Evolutionary conservation across 1,140 invertebrate genomes (phyloP).

Genomic region (Paramacrobiotus metropolitanus): DNA sequence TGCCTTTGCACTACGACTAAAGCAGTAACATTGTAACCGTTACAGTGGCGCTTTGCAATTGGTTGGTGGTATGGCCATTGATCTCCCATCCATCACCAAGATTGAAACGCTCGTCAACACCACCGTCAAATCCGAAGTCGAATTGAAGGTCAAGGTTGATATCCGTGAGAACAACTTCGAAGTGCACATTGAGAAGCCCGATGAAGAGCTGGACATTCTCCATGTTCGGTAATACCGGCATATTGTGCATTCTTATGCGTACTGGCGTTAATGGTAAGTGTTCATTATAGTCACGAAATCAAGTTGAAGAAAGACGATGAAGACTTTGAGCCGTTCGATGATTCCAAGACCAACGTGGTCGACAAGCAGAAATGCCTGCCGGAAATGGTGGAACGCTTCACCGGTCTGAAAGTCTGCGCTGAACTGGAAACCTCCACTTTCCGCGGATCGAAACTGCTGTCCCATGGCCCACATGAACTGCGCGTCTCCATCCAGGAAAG

Average conservation of each 20-base stretch:
- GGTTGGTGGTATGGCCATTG: background rate
- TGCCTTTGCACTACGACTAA: too few relatives aligned
- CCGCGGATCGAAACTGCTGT: background rate
- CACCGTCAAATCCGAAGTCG: background rate
- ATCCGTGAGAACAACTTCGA: background rate
- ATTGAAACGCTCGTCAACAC: background rate
- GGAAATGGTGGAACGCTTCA: background rate
- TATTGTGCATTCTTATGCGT: too few relatives aligned
- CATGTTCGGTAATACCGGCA: background rate
- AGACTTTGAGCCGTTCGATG: background rate
- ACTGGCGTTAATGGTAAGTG: too few relatives aligned
- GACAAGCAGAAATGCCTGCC: background rate
- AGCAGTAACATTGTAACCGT: too few relatives aligned
- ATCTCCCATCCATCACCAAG: background rate
- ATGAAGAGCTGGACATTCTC: background rate
- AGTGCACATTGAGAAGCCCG: background rate
- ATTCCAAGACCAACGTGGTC: background rate
- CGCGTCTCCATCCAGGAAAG: background rate
- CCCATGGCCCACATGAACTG: conserved; percentile 2
- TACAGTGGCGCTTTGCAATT: background rate
- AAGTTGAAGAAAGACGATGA: background rate
- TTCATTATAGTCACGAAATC: background rate
- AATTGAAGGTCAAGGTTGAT: background rate
- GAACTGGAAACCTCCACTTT: background rate
- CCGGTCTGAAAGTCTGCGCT: background rate